Evolutionary conservation across 2,888 invertebrate species (phyloP).

Genomic region (Agrenia bidenticulata): DNA sequence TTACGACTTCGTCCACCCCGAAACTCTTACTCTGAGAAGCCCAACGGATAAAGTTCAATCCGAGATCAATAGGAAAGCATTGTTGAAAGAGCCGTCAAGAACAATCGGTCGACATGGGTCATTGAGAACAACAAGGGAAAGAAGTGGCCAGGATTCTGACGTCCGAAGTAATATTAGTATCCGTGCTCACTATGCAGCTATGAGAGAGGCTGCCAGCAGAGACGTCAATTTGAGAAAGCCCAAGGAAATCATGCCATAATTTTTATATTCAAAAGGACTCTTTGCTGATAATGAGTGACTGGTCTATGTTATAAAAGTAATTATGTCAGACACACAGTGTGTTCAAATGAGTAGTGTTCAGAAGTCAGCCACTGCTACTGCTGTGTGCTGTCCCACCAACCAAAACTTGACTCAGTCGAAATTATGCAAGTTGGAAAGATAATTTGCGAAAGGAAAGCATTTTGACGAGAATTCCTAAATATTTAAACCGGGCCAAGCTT

Average conservation of each 20-base stretch:
- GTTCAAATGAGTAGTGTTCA: too few relatives aligned
- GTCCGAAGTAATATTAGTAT: slow-evolving; percentile 37
- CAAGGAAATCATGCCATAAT: slow-evolving; percentile 22
- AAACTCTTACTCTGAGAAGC: slow-evolving; percentile 4
- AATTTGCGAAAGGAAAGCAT: not conserved
- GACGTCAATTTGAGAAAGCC: slow-evolving; percentile 18
- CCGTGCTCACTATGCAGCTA: slow-evolving; percentile 44
- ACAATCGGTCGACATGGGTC: slow-evolving; percentile 4
- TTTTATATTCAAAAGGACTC: not conserved
- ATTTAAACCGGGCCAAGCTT: slow-evolving; percentile 1
- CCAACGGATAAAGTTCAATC: slow-evolving; percentile 26
- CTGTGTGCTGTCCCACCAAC: too few relatives aligned
- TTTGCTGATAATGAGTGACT: not conserved
- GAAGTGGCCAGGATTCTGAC: slow-evolving; percentile 29
- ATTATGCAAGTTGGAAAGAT: not conserved
- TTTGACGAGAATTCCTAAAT: not conserved
- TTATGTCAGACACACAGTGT: too few relatives aligned
- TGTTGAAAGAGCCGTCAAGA: slow-evolving; percentile 30
- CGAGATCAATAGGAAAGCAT: slow-evolving; percentile 37
- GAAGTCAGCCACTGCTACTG: too few relatives aligned
- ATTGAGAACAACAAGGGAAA: slow-evolving; percentile 18
- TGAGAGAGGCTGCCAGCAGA: slow-evolving; percentile 29
- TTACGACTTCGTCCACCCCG: slow-evolving; percentile 23
- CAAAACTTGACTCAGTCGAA: too few relatives aligned
- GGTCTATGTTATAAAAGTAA: not conserved